Percentiles rank a stretch among this genome's conserved stretches.
Conservation (phyloP, 2,797 vertebrate genomes). For the Steatocranus sp. region DNA sequence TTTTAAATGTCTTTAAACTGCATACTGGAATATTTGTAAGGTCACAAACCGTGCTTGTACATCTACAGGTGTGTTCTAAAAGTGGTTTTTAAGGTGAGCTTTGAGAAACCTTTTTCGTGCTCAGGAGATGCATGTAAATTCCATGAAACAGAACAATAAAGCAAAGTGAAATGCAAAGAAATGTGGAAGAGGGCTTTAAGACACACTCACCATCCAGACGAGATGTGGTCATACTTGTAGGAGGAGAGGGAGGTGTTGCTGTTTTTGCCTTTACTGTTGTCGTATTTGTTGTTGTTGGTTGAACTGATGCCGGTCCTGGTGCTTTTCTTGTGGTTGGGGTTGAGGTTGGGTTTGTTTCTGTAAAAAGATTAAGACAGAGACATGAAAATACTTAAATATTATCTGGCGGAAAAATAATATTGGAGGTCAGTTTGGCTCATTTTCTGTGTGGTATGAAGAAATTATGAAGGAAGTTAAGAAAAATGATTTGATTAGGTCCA, state of each 20-base stretch:
- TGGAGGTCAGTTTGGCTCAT: rapidly evolving
- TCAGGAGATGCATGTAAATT: neutral
- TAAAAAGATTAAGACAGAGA: neutral
- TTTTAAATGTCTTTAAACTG: neutral
- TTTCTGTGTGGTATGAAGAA: neutral
- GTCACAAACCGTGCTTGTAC: neutral
- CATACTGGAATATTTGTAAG: neutral
- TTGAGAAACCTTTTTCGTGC: neutral
- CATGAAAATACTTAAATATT: neutral
- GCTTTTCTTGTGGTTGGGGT: rapidly evolving
- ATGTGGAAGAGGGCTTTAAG: neutral
- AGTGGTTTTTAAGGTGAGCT: neutral
- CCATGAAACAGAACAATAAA: neutral
- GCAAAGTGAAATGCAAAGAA: neutral
- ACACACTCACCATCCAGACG: neutral
- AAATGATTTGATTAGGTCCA: neutral
- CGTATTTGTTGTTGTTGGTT: rapidly evolving
- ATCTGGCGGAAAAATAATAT: neutral
- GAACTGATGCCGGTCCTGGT: rapidly evolving
- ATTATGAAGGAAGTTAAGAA: neutral
- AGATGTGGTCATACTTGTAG: too few relatives aligned
- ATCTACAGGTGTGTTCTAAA: neutral
- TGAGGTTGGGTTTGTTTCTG: rapidly evolving
- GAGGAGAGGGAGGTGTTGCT: rapidly evolving
- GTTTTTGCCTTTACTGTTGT: rapidly evolving